phyloP scores from a whole-genome alignment of 2,888 invertebrate genomes.

The Hybos culiciformis region DNA sequence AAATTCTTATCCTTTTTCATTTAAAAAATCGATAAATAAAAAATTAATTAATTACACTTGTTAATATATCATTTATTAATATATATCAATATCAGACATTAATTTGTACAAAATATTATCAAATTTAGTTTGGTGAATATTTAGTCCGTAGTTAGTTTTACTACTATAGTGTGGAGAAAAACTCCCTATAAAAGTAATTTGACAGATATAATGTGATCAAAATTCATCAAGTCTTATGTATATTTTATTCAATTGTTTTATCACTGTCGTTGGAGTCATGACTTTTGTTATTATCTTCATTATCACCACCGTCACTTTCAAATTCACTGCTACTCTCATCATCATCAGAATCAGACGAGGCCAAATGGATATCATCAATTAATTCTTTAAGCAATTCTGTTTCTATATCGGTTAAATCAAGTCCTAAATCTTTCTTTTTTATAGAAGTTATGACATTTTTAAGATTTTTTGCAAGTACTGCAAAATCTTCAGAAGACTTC shows the following conservation, averaged over 20 bases:
- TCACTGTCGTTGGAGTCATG: constrained; percentile 3
- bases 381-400: constrained; percentile 28
- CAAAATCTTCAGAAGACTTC: constrained; percentile 19
- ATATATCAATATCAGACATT: too few relatives aligned
- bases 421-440: constrained; percentile 24
- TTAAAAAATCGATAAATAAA: too few relatives aligned
- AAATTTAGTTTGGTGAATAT: too few relatives aligned
- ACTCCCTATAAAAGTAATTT: too few relatives aligned
- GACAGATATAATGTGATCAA: too few relatives aligned
- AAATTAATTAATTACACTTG: too few relatives aligned
- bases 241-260: constrained; percentile 7
- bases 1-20: too few relatives aligned
- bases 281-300: constrained; percentile 19
- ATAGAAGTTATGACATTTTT: constrained; percentile 26
- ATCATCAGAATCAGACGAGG: constrained; percentile 14
- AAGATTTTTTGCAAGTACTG: constrained; percentile 25
- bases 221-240: background rate
- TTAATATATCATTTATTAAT: too few relatives aligned
- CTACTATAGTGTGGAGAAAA: too few relatives aligned
- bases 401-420: constrained; percentile 27
- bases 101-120: too few relatives aligned
- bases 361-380: constrained; percentile 26
- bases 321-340: constrained; percentile 9
- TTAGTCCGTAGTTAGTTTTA: too few relatives aligned
- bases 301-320: constrained; percentile 16